Conservation (phyloP, 2,888 invertebrate genomes). For the Pollenia griseotomentosa region DNA sequence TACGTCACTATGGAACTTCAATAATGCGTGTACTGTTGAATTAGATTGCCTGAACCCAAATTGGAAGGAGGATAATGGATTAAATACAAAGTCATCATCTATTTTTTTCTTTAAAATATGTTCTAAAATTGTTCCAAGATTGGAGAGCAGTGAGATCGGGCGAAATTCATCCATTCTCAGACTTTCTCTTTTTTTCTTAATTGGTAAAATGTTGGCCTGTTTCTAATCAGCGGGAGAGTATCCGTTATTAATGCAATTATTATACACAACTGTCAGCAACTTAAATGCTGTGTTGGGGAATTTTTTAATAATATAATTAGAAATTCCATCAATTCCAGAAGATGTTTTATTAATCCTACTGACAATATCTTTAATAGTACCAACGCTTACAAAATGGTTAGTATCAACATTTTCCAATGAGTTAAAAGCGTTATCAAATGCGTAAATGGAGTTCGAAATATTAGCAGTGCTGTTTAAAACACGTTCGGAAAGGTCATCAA, state of each 20-base stretch:
- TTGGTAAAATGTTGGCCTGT: constrained; percentile 14
- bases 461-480: not conserved
- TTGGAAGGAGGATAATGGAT: no score
- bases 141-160: constrained; percentile 28
- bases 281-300: constrained; percentile 4
- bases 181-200: constrained; percentile 7
- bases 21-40: no score
- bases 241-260: constrained; percentile 31
- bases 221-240: constrained; percentile 6
- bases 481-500: not conserved
- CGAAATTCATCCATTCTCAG: not conserved
- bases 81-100: no score
- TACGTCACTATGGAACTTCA: constrained; percentile 5
- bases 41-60: not conserved
- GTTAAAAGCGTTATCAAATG: not conserved
- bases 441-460: not conserved
- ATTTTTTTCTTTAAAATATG: not conserved
- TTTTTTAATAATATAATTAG: constrained; percentile 32
- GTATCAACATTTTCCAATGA: not conserved
- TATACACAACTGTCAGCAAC: not conserved
- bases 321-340: not conserved
- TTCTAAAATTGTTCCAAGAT: constrained; percentile 26
- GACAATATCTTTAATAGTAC: not conserved
- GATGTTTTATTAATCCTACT: constrained; percentile 32
- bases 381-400: not conserved